These are phyloP conservation scores for Temnothorax longispinosus DNA, from an alignment of 1,140 invertebrate genomes.

Conservation along the genomic window DNA sequence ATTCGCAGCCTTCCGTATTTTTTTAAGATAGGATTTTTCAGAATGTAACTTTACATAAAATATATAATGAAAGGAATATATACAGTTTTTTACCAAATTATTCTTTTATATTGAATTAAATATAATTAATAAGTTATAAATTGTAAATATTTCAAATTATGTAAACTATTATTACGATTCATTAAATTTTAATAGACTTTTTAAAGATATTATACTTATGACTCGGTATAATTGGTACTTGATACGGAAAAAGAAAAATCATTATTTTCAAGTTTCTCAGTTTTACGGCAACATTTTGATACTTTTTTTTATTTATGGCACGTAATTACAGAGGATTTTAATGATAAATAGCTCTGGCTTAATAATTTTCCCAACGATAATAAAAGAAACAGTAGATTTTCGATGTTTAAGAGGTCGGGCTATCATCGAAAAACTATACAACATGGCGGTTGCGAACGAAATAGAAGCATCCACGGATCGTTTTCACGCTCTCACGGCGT, in stretches of 20 bases:
- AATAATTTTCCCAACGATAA: constrained; percentile 8
- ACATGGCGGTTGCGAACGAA: constrained; percentile 32
- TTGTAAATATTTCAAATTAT: background rate
- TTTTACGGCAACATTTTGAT: background rate
- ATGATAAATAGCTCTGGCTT: background rate
- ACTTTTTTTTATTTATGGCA: background rate
- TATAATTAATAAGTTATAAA: background rate
- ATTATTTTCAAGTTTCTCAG: background rate
- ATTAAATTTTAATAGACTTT: background rate
- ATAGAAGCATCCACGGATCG: constrained; percentile 46
- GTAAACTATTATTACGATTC: background rate
- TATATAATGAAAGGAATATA: background rate
- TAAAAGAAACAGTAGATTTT: background rate
- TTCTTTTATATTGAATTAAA: background rate
- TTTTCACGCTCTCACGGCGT: constrained; percentile 46
- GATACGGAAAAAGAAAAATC: background rate
- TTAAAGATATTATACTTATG: background rate
- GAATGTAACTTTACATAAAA: background rate
- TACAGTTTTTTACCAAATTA: background rate
- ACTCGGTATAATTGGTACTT: background rate
- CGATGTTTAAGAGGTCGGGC: background rate
- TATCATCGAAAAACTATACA: constrained; percentile 26
- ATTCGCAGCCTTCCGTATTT: background rate
- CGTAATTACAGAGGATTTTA: background rate
- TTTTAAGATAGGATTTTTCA: background rate